phyloP scores from a whole-genome alignment of 2,888 invertebrate genomes.

The Tachina fera region DNA sequence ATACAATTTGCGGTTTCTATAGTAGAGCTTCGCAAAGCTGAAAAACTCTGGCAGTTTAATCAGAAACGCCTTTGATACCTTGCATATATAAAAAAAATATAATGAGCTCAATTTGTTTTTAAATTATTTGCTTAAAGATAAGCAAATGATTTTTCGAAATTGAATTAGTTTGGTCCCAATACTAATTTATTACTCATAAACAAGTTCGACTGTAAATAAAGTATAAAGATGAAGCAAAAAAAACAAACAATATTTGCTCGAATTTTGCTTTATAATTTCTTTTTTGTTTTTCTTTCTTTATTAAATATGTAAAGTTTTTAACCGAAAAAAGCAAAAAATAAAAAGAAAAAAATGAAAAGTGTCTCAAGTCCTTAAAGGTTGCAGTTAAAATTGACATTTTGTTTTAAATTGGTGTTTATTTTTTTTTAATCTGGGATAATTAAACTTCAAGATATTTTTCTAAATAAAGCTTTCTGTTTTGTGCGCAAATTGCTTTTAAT shows the following conservation, averaged over 20 bases:
- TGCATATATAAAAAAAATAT: too few species aligned
- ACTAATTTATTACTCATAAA: not conserved
- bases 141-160: too few species aligned
- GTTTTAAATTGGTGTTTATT: not conserved
- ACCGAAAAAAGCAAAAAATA: not conserved
- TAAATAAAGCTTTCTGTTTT: too few species aligned
- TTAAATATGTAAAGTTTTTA: constrained; percentile 28
- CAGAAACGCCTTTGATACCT: too few species aligned
- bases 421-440: not conserved
- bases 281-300: not conserved
- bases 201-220: not conserved
- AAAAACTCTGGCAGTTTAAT: too few species aligned
- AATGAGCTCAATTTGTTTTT: too few species aligned
- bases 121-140: too few species aligned
- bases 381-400: not conserved
- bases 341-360: not conserved
- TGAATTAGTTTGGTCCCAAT: too few species aligned
- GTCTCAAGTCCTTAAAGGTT: not conserved
- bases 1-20: too few species aligned
- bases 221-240: not conserved
- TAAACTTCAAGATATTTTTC: too few species aligned
- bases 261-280: not conserved
- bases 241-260: not conserved
- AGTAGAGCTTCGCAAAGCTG: too few species aligned
- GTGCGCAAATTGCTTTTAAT: too few species aligned